A percentile compares a stretch with the other conserved stretches of the same genome.
These are phyloP conservation scores for Drosophila tropicalis DNA, from an alignment of 1,140 invertebrate species.

Conservation along the genomic window DNA sequence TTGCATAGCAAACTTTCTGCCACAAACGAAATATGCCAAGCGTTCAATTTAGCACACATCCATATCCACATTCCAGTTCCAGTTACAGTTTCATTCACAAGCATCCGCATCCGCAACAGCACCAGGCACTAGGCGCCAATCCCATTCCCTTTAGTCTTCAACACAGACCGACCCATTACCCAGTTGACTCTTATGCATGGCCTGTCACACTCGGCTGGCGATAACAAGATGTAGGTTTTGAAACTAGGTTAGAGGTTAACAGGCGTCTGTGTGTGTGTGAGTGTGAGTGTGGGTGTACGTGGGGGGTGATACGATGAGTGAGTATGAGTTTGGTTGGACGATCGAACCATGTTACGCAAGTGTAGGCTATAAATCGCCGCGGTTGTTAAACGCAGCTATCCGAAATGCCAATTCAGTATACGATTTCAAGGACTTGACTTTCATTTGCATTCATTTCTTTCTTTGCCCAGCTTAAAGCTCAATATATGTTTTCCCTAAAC, in stretches of 20 bases:
- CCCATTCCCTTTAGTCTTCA: not conserved
- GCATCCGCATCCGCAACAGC: no score
- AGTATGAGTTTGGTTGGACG: not conserved
- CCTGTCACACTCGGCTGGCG: constrained; percentile 10
- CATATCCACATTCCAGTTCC: not conserved
- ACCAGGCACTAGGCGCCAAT: not conserved
- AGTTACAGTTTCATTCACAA: not conserved
- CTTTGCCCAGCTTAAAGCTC: constrained; percentile 3
- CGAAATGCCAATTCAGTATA: constrained; percentile 17
- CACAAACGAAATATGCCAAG: constrained; percentile 35
- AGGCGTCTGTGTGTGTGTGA: not conserved
- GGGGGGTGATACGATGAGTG: no score
- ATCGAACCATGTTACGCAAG: constrained; percentile 11
- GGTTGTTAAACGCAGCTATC: constrained; percentile 23
- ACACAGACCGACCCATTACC: not conserved
- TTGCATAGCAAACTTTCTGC: constrained; percentile 33
- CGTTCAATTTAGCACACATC: not conserved
- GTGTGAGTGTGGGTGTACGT: no score
- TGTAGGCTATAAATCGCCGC: constrained; percentile 27
- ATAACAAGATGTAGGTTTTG: constrained; percentile 5
- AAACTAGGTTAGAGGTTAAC: constrained; percentile 10
- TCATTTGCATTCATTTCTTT: constrained; percentile 55
- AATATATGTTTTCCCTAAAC: not conserved
- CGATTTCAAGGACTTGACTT: constrained; percentile 27
- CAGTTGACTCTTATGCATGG: constrained; percentile 10